Conservation (phyloP, 2,797 vertebrate species). For the Enteromius thamalakanensis region DNA sequence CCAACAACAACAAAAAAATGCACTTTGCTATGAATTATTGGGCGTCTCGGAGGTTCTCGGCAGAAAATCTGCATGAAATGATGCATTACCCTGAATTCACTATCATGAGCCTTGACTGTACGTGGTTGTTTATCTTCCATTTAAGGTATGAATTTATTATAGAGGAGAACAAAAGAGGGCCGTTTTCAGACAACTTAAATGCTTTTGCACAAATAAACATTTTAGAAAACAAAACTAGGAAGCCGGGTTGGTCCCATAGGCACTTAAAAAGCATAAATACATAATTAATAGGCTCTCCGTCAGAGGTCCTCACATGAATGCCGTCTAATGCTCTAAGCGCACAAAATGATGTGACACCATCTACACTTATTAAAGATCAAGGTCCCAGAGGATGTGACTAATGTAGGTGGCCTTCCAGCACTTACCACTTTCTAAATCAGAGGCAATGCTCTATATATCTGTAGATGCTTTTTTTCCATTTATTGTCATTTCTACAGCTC, state of each 20-base stretch:
- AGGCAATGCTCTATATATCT: conserved; percentile 16
- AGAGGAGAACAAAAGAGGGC: conserved; percentile 17
- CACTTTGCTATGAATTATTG: conserved; percentile 21
- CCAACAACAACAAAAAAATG: neutral
- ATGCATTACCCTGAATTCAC: conserved; percentile 37
- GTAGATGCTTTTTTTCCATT: neutral
- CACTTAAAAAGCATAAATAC: conserved; percentile 36
- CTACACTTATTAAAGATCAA: conserved; percentile 34
- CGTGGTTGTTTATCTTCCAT: conserved; percentile 23
- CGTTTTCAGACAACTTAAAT: conserved; percentile 26
- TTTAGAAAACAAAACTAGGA: conserved; percentile 4
- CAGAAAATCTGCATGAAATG: conserved; percentile 41
- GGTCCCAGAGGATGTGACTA: conserved; percentile 33
- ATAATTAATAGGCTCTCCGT: conserved; percentile 28
- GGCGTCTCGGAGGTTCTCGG: conserved; percentile 25
- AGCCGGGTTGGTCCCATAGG: conserved; percentile 3
- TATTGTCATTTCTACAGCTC: conserved; percentile 39
- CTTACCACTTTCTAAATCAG: conserved; percentile 35
- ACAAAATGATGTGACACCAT: conserved; percentile 12
- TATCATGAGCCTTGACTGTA: conserved; percentile 1
- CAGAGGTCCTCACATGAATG: neutral
- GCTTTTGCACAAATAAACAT: conserved; percentile 27
- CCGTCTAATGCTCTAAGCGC: conserved; percentile 3
- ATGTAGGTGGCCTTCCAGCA: conserved; percentile 44
- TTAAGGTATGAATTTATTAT: conserved; percentile 40